Evolutionary conservation across 1,140 invertebrate species (phyloP), one percentile per base, ranked within the genome.

Genomic region (Drosophila arawakana): DNA sequence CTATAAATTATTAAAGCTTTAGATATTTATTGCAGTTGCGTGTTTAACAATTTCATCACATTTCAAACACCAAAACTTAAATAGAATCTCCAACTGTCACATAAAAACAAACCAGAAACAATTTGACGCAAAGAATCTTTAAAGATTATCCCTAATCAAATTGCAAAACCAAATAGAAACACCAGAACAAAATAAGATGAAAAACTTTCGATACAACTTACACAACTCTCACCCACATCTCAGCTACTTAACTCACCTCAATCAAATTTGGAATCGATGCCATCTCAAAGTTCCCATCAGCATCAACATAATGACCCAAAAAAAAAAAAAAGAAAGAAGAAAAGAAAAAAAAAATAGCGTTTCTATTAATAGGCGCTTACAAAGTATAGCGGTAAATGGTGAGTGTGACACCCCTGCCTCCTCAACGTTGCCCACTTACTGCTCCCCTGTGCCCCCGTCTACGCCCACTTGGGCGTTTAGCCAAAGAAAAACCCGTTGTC

Each of bases 211-310:
- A n/a, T 37, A 18, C 54, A 25, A 57, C 54, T n/a, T 18, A 2
- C 34, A 30, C 25, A 9, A 15, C 15, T 55, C 43, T 13, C 35
- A 18, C 21, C 50, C 37, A 54, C 13, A 13, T 52, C 68, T 66
- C 15, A 44, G 54, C 69, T 58, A 37, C 50, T 72, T 66, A 65
- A 58, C 62, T 73, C 70, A 77, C 70, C 75, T 77, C 44, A 77
- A 77, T 77, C 71, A 68, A 60, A 55, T 44, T 44, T 30, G 46
- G 34, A 34, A 61, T 54, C 41, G 50, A 54, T 54, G 50, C 59
- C 68, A 47, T 52, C 54, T 58, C 62, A 15, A 25, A 66, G 39
- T 46, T 55, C 46, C 21, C 58, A 57, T 58, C 54, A 39, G 43
- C 61, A 58, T 49, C 62, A 58, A 43, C 71, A 69, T 68, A 61